phyloP scores from a whole-genome alignment of 2,113 vertebrate species.

The Neotragus moschatus region DNA sequence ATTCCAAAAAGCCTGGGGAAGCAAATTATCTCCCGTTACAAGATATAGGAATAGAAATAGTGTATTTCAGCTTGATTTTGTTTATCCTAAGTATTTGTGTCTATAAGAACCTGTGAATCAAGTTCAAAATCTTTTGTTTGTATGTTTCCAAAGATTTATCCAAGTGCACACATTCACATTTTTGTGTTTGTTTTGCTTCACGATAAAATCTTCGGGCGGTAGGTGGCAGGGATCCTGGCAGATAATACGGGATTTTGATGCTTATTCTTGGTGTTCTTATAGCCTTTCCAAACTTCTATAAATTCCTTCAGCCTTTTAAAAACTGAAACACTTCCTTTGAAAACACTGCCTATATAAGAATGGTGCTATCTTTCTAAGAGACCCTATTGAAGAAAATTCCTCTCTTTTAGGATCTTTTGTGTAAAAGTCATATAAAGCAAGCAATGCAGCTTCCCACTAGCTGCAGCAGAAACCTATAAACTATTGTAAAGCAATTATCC shows the following conservation, averaged over 20 bases:
- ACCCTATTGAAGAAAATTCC: neutral
- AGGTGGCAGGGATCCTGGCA: neutral
- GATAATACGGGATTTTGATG: neutral
- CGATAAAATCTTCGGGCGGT: neutral
- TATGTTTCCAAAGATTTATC: neutral
- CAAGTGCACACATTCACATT: neutral
- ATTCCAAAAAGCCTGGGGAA: neutral
- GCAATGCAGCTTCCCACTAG: neutral
- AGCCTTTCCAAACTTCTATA: neutral
- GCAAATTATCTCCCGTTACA: neutral
- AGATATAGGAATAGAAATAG: neutral
- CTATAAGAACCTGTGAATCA: neutral
- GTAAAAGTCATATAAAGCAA: neutral
- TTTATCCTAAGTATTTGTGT: slow-evolving; percentile 18
- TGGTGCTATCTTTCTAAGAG: neutral
- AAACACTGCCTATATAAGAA: neutral
- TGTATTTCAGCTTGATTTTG: neutral
- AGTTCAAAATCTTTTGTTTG: neutral
- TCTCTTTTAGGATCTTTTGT: neutral
- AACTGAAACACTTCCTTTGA: neutral
- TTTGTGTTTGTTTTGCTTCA: neutral
- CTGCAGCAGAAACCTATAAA: neutral
- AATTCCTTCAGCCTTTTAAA: slow-evolving; percentile 18
- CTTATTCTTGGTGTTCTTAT: slow-evolving; percentile 3
- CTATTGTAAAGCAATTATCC: neutral